Base-by-base conservation (phyloP, 30 jellyfish, hydroid and myxozoan genomes). In the Catostylus mosaicus region DNA sequence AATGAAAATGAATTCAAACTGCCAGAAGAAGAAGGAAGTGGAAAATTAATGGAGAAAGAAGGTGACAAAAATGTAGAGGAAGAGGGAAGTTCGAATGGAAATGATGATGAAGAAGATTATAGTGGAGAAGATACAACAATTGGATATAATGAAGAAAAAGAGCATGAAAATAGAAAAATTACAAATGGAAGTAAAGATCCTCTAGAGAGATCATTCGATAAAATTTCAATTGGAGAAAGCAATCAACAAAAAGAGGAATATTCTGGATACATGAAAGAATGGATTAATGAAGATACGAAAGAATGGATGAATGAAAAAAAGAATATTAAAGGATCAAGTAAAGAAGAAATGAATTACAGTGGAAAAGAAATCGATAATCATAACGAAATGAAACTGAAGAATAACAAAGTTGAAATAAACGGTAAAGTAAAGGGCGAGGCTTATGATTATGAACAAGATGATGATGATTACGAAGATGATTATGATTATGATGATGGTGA, bases 211-310 rank as follows among this genome's bases (percentile, higher is more conserved):
- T 31, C 56, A 12, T 66, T 33, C 18, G 59, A 70, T 30, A 9
- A 54, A 38, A 70, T 46, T 20, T 19, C 30, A 11, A 48, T 35
- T 11, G 47, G n/a, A 36, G 47, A 47, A 5, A 22, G 54, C 6
- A 37, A 27, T 5, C 45, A 73, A 30, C 45, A 54, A 45, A 26
- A 16, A 40, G 84, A 73, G 24, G 84, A 73, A 26, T 73, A 45
- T 30, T 73, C 84, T 27, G 50, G 69, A 20, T 73, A 46, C 30
- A 73, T 48, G 72, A 73, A 73, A 23, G 72, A 73, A 33, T 73
- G 84, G 84, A 29, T 23, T 3, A 73, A 73, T 73, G 70, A 48
- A 9, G 29, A 46, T 23, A 29, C n/a, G 31, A 35, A 66, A 30
- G 19, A 10, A 52, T 10, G 3, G 19, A 24, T 3, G 3, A 20